Conservation (phyloP, 2,113 vertebrate genomes). For the Aramus guarauna region DNA sequence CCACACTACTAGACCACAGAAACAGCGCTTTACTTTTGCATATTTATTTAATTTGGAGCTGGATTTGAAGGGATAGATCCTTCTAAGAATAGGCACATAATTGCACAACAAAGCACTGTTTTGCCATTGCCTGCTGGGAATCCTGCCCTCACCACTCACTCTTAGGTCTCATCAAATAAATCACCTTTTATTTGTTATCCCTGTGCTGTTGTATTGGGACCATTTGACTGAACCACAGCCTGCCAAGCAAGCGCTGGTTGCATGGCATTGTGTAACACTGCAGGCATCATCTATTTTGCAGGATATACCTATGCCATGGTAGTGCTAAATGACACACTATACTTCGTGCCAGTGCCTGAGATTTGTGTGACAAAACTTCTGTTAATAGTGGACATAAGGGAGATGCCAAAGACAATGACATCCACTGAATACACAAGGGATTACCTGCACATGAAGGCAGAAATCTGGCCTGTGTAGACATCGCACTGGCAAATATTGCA, state of each 20-base stretch:
- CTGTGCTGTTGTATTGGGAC: not conserved
- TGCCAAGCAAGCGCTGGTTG: not conserved
- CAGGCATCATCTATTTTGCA: not conserved
- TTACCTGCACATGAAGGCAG: not conserved
- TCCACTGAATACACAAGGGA: not conserved
- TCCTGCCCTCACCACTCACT: not conserved
- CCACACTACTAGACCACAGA: not conserved
- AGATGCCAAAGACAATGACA: not conserved
- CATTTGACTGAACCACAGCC: not conserved
- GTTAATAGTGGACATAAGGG: not conserved
- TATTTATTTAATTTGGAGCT: not conserved
- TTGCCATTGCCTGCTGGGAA: not conserved
- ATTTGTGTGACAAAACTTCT: not conserved
- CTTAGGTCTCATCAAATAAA: not conserved
- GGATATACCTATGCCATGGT: not conserved
- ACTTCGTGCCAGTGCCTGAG: not conserved
- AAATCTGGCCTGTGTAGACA: not conserved
- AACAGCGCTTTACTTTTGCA: not conserved
- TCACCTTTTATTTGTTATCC: not conserved
- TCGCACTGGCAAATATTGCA: not conserved
- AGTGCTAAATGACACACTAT: not conserved
- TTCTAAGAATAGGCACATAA: not conserved
- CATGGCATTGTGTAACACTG: not conserved
- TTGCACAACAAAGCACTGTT: not conserved
- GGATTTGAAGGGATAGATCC: not conserved